Evolutionary conservation across 2,113 vertebrate genomes (phyloP), one percentile per base, ranked within the genome.

Genomic region (Notarius quadriscutis): DNA sequence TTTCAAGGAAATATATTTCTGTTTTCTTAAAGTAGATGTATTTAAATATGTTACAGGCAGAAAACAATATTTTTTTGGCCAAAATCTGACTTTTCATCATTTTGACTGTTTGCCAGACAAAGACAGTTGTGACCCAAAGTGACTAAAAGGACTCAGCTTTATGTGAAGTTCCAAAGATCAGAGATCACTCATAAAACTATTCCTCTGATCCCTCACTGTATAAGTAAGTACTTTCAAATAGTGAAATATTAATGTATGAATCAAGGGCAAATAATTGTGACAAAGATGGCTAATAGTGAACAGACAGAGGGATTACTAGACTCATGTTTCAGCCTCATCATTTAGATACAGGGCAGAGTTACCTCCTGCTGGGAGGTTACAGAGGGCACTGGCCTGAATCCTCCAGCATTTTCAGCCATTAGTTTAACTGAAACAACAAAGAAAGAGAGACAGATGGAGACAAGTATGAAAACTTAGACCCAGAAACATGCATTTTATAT

Each of bases 271-370:
- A 87, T 69, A 78, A 86, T 69, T 82, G 69, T 86, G 74, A 84
- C 79, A 88, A 75, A 74, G 58, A 74, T 87, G 84, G 84, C 83
- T 83, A 87, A 88, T 86, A 89, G 87, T 83, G 58, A 85, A 89
- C 77, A 88, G 11, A 63, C 69, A 91, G 74, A 91, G 83, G 89
- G 84, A 91, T 81, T 75, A 87, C 6, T 69, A 85, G 89, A 91
- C 83, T 94, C 89, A 87, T 75, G 87, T 94, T 94, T 93, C 91
- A 91, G 78, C 71, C 48, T 89, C 87, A 92, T 83, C 55, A 84
- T 81, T 55, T 41, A 91, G 60, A 86, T 34, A 89, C 77, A 55
- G 77, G 62, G 80, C 51, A 82, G 57, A 89, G 41, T 89, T 88
- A 92, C 91, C 92, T 92, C 89, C 83, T 81, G 84, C 82, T 89